These are phyloP conservation scores for Aleiodes leptofemur DNA, from an alignment of 2,888 invertebrate genomes.

Conservation along the genomic window DNA sequence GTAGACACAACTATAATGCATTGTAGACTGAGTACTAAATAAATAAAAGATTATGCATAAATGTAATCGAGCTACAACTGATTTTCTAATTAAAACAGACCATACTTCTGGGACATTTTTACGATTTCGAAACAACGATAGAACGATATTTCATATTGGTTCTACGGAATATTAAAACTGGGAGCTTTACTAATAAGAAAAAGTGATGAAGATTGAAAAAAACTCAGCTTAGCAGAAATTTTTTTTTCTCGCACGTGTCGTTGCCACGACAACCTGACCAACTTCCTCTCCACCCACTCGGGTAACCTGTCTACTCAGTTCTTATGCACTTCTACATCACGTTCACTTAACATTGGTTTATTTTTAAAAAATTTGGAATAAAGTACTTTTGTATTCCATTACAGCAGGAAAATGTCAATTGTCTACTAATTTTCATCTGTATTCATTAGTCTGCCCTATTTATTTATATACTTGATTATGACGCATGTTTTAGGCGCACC, in stretches of 20 bases:
- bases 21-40: background rate
- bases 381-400: slow-evolving; percentile 14
- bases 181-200: no score
- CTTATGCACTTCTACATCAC: background rate
- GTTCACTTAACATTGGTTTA: slow-evolving; percentile 15
- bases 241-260: slow-evolving; percentile 59
- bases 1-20: slow-evolving; percentile 18
- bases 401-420: background rate
- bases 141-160: no score
- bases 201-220: slow-evolving; percentile 2
- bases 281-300: slow-evolving; percentile 41
- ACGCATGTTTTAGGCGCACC: no score
- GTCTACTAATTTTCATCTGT: background rate
- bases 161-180: no score
- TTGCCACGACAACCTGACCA: slow-evolving; percentile 63
- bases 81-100: background rate
- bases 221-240: no score
- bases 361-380: background rate
- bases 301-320: slow-evolving; percentile 16
- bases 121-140: no score
- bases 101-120: no score
- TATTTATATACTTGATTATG: no score
- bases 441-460: background rate
- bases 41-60: slow-evolving; percentile 21
- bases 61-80: background rate